A percentile compares a stretch with the other conserved stretches of the same genome.
These are phyloP conservation scores for Rana temporaria DNA, from an alignment of 2,113 vertebrate species.

Conservation along the genomic window DNA sequence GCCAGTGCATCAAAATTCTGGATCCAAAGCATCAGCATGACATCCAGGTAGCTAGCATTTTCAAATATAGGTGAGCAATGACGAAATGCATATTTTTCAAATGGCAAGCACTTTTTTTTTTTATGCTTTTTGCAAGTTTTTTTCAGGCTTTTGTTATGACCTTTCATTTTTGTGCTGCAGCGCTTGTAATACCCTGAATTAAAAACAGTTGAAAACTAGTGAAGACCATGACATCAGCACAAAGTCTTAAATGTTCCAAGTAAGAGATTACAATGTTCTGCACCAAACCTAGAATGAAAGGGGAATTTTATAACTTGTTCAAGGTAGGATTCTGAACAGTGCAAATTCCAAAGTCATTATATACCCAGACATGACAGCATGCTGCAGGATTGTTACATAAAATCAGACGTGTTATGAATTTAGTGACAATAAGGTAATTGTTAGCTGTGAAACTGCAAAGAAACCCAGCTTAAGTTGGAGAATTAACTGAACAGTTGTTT, in stretches of 20 bases:
- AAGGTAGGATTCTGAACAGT: constrained; percentile 59
- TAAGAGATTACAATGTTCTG: constrained; percentile 58
- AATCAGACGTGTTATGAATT: constrained; percentile 52
- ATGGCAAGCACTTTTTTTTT: too few species aligned
- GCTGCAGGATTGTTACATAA: constrained; percentile 54
- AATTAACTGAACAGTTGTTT: constrained; percentile 41
- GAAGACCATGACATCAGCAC: constrained; percentile 60
- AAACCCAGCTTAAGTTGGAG: constrained; percentile 48
- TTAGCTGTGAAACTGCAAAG: constrained; percentile 53
- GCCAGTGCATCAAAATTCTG: too few species aligned
- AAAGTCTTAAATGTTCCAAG: constrained; percentile 53
- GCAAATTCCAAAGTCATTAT: constrained; percentile 32
- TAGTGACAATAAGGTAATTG: constrained; percentile 58
- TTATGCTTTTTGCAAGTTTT: too few species aligned
- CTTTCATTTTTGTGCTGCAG: constrained; percentile 43
- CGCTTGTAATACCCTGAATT: constrained; percentile 60
- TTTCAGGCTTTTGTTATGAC: too few species aligned
- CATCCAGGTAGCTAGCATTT: too few species aligned
- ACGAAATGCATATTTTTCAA: too few species aligned
- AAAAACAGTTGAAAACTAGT: constrained; percentile 15
- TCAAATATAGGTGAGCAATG: too few species aligned
- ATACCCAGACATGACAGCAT: constrained; percentile 62
- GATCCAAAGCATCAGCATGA: too few species aligned
- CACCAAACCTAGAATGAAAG: fast-evolving
- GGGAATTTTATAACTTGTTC: constrained; percentile 50